These are phyloP conservation scores for Deroplatys truncata DNA, from an alignment of 2,888 invertebrate genomes.

Conservation along the genomic window DNA sequence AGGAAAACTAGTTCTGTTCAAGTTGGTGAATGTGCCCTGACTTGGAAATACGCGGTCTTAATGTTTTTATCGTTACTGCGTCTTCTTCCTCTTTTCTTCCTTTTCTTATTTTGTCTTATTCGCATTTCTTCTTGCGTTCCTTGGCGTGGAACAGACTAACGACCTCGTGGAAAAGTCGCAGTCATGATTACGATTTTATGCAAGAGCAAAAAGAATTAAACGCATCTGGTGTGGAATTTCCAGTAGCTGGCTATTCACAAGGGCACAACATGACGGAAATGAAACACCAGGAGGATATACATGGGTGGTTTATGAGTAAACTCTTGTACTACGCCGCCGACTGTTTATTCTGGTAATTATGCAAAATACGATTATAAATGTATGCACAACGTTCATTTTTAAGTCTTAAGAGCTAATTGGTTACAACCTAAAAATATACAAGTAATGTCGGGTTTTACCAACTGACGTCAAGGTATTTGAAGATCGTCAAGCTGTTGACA, in stretches of 20 bases:
- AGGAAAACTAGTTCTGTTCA: neutral
- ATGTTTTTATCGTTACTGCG: neutral
- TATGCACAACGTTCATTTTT: no score
- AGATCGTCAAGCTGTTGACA: no score
- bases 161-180: constrained; percentile 13
- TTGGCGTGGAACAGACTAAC: constrained; percentile 15
- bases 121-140: neutral
- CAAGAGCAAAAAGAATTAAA: neutral
- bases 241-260: neutral
- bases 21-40: neutral
- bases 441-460: no score
- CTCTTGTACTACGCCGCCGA: no score
- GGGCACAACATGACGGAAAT: neutral
- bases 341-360: no score
- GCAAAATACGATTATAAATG: no score
- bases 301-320: neutral
- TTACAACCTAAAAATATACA: no score
- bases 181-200: neutral
- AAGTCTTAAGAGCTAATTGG: no score
- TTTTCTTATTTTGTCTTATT: neutral
- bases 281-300: neutral
- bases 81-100: neutral
- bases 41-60: neutral
- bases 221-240: neutral
- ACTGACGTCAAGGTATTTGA: no score